These are phyloP conservation scores for Peromyscus eremicus DNA, from an alignment of 2,797 vertebrate species.

Conservation along the genomic window DNA sequence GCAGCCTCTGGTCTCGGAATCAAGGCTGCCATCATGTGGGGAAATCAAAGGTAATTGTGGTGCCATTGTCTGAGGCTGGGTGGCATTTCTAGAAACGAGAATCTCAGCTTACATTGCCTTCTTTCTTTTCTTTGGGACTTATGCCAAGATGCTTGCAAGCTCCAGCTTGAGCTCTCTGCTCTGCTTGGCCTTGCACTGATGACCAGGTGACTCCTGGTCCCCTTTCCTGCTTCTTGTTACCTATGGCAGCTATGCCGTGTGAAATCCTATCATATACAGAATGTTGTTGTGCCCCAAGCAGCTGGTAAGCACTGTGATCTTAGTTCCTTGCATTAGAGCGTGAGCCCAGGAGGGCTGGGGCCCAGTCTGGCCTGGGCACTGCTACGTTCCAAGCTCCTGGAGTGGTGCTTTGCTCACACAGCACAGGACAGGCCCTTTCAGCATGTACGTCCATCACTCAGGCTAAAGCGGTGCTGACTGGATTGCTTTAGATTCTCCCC, in stretches of 20 bases:
- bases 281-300: neutral
- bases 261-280: neutral
- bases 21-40: constrained; percentile 77
- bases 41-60: constrained; percentile 55
- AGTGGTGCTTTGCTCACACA: neutral
- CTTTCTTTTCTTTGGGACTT: neutral
- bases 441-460: neutral
- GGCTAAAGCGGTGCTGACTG: neutral
- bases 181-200: neutral
- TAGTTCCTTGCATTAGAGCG: neutral
- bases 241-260: neutral
- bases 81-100: neutral
- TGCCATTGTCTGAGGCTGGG: neutral
- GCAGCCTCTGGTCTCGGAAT: constrained; percentile 56
- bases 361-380: neutral
- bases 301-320: neutral
- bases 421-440: neutral
- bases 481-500: neutral
- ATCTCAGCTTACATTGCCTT: neutral
- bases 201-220: neutral
- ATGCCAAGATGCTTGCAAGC: neutral
- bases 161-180: neutral
- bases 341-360: neutral
- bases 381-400: neutral
- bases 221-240: neutral